phyloP scores from a whole-genome alignment of 2,797 vertebrate species.

The Euthynnus affinis region DNA sequence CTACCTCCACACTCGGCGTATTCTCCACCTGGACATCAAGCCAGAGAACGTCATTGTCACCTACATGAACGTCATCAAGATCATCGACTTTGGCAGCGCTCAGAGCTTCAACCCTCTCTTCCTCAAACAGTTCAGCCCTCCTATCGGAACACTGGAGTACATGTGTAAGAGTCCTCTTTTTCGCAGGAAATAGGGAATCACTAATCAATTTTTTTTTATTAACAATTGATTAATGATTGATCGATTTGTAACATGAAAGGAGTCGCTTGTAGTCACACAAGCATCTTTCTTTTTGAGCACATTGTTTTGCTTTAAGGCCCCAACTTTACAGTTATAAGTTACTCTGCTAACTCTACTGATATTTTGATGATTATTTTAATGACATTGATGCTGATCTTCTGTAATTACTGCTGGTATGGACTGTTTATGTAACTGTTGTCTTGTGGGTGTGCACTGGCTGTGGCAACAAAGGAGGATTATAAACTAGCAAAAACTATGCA shows the following conservation, averaged over 20 bases:
- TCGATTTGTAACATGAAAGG: not conserved
- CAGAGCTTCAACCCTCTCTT: conserved; percentile 95
- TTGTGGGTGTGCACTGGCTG: not conserved
- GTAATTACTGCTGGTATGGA: not conserved
- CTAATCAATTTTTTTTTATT: not conserved
- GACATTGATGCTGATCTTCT: not conserved
- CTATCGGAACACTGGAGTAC: conserved; percentile 94
- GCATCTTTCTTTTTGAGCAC: not conserved
- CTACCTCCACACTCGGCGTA: conserved; percentile 92
- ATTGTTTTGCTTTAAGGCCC: too few species aligned
- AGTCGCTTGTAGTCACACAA: not conserved
- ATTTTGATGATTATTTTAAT: not conserved
- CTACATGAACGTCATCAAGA: conserved; percentile 93
- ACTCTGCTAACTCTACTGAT: too few species aligned
- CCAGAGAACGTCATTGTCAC: conserved; percentile 95
- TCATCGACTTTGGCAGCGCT: conserved; percentile 96
- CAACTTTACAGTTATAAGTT: too few species aligned
- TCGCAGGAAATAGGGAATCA: not conserved
- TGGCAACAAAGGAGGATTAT: conserved; percentile 1
- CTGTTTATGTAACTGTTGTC: conserved; percentile 17
- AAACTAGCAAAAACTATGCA: not conserved
- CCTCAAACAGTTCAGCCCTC: conserved; percentile 91
- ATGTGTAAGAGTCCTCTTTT: conserved; percentile 89
- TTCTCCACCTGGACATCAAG: conserved; percentile 97
- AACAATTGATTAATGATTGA: not conserved